These are phyloP conservation scores for Ptychobarbus kaznakovi DNA, from an alignment of 2,797 vertebrate species.

Conservation along the genomic window DNA sequence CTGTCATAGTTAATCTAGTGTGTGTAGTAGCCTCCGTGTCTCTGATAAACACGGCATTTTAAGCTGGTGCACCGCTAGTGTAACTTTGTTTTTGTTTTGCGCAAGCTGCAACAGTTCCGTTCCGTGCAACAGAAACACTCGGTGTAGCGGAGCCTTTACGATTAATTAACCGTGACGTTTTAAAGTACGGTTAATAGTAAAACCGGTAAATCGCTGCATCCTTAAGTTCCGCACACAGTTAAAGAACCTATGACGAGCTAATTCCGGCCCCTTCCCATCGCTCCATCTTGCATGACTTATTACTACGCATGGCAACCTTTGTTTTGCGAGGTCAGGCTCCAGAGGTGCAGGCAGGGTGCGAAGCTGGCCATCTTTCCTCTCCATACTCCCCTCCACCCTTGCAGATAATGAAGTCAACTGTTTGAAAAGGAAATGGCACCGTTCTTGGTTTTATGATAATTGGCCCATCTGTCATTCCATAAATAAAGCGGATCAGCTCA, in stretches of 20 bases:
- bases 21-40: too few relatives aligned
- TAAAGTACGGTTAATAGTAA: too few relatives aligned
- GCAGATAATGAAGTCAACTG: slow-evolving; percentile 64
- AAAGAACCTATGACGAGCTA: background rate
- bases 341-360: slow-evolving; percentile 40
- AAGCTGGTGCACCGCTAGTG: too few relatives aligned
- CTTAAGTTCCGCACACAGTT: background rate
- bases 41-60: too few relatives aligned
- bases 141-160: too few relatives aligned
- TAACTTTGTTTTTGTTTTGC: too few relatives aligned
- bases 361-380: slow-evolving; percentile 55
- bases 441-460: slow-evolving; percentile 67
- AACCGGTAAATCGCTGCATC: too few relatives aligned
- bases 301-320: slow-evolving; percentile 65
- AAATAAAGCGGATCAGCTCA: slow-evolving; percentile 64
- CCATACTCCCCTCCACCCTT: slow-evolving; percentile 37
- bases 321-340: slow-evolving; percentile 64
- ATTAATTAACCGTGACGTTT: too few relatives aligned
- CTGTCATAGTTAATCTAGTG: too few relatives aligned
- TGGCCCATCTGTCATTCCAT: slow-evolving; percentile 65
- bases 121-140: too few relatives aligned
- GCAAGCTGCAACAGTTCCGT: too few relatives aligned
- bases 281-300: slow-evolving; percentile 57
- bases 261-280: slow-evolving; percentile 16
- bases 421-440: slow-evolving; percentile 60